Evolutionary conservation across 2,888 invertebrate genomes (phyloP).

Genomic region (Xanthorhoe spadicearia): DNA sequence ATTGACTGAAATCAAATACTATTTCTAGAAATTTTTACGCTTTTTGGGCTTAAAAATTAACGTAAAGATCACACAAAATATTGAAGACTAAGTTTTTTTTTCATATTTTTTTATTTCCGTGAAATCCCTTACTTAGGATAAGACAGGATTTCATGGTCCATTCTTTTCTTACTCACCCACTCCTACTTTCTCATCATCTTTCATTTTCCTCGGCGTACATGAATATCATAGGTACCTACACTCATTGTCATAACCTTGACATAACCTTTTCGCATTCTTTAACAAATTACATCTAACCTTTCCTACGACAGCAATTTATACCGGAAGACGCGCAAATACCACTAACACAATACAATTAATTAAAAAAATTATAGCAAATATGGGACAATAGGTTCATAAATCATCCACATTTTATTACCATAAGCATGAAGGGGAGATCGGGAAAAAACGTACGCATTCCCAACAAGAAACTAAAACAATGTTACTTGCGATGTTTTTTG

Average conservation of each 20-base stretch:
- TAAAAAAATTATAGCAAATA: slow-evolving; percentile 22
- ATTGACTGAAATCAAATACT: no score
- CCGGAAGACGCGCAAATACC: slow-evolving; percentile 18
- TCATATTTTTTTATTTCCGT: no score
- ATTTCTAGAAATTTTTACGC: no score
- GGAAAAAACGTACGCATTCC: slow-evolving; percentile 21
- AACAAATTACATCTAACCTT: slow-evolving; percentile 17
- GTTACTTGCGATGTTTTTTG: slow-evolving; percentile 8
- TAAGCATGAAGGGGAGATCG: slow-evolving; percentile 10
- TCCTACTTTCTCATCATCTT: neutral
- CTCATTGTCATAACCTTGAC: neutral
- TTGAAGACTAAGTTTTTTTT: no score
- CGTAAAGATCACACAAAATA: no score
- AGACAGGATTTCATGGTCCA: no score
- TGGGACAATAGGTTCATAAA: slow-evolving; percentile 30
- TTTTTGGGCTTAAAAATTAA: no score
- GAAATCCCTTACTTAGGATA: no score
- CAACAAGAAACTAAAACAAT: slow-evolving; percentile 4
- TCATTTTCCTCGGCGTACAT: neutral
- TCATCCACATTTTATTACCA: slow-evolving; percentile 21
- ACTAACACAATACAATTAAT: slow-evolving; percentile 6
- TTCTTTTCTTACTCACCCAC: neutral
- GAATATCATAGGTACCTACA: neutral
- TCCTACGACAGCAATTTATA: slow-evolving; percentile 19
- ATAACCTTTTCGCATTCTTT: slow-evolving; percentile 3